Evolutionary conservation across 1,140 invertebrate species (phyloP).

Genomic region (Spodoptera litura): DNA sequence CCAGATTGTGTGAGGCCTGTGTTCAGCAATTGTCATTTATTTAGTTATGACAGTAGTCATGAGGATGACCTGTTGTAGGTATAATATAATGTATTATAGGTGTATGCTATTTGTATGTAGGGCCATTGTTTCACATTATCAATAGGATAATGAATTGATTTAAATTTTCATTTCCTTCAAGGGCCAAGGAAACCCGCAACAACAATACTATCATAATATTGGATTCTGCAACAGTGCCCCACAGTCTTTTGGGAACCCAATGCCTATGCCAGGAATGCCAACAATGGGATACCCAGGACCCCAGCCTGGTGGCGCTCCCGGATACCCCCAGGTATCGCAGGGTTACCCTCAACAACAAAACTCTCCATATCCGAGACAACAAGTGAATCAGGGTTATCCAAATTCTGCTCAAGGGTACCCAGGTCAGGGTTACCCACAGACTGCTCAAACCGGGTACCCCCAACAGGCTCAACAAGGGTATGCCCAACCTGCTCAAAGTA

Average conservation of each 20-base stretch:
- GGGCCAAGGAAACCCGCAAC: conserved; percentile 77
- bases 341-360: conserved; percentile 59
- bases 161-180: conserved; percentile 77
- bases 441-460: conserved; percentile 65
- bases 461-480: conserved; percentile 58
- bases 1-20: too few species aligned
- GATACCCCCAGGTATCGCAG: conserved; percentile 43
- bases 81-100: too few species aligned
- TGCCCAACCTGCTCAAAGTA: conserved; percentile 53
- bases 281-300: conserved; percentile 76
- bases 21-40: too few species aligned
- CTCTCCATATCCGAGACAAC: conserved; percentile 55
- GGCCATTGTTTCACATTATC: neutral
- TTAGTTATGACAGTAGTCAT: too few species aligned
- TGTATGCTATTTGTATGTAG: neutral
- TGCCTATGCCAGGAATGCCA: conserved; percentile 81
- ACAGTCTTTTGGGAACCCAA: conserved; percentile 84
- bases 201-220: conserved; percentile 83
- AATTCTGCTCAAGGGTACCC: conserved; percentile 53
- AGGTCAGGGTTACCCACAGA: conserved; percentile 53
- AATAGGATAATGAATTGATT: conserved; percentile 42
- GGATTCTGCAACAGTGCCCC: conserved; percentile 83
- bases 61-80: too few species aligned
- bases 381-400: conserved; percentile 55
- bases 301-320: conserved; percentile 59